phyloP scores from a whole-genome alignment of 2,113 vertebrate species.

The Alligator sinensis region DNA sequence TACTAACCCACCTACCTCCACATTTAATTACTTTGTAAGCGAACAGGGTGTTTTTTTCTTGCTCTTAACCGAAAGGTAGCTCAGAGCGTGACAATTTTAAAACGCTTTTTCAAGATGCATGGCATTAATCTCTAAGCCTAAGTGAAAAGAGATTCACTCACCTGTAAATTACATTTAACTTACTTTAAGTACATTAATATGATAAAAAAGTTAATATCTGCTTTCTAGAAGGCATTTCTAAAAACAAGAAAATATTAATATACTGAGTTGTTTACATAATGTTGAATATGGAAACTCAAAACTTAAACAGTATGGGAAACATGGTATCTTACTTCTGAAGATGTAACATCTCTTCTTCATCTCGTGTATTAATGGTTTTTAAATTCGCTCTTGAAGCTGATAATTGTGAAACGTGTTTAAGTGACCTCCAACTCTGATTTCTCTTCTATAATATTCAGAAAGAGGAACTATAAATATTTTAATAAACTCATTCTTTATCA shows the following conservation, averaged over 20 bases:
- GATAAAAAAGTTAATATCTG: background rate
- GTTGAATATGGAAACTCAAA: background rate
- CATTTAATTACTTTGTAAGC: background rate
- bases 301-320: background rate
- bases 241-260: background rate
- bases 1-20: background rate
- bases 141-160: background rate
- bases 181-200: background rate
- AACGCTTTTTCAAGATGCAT: background rate
- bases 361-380: conserved; percentile 15
- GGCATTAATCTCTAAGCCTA: background rate
- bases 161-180: background rate
- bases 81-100: background rate
- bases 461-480: background rate
- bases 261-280: background rate
- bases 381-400: background rate
- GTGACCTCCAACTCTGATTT: conserved; percentile 71
- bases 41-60: background rate
- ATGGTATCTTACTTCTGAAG: conserved; percentile 45
- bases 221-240: background rate
- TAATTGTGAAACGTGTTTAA: conserved; percentile 7
- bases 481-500: background rate
- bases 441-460: conserved; percentile 73
- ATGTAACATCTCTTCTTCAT: conserved; percentile 1
- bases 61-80: background rate